phyloP scores from a whole-genome alignment of 2,797 vertebrate species.

The Lophotriccus pileatus region DNA sequence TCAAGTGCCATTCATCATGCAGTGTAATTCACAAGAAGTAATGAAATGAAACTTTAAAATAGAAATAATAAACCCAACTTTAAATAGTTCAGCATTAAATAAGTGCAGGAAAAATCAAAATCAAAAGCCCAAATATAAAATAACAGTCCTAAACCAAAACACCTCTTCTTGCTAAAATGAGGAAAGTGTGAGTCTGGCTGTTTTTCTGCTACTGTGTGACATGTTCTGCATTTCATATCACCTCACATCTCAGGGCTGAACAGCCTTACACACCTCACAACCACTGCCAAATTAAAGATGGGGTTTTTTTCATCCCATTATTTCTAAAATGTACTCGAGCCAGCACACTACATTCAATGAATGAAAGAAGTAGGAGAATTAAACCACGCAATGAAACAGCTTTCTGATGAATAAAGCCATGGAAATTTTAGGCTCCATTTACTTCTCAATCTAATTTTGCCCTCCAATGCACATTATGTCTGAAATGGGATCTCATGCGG shows the following conservation, averaged over 20 bases:
- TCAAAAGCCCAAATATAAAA: background rate
- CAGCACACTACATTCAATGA: conserved; percentile 51
- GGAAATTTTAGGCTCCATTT: conserved; percentile 87
- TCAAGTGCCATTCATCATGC: background rate
- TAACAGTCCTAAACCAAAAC: background rate
- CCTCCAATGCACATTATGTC: conserved; percentile 83
- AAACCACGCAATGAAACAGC: conserved; percentile 78
- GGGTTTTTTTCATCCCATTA: conserved; percentile 30
- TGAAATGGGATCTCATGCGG: conserved; percentile 84
- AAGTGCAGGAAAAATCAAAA: background rate
- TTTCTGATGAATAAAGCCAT: conserved; percentile 82
- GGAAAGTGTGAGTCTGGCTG: background rate
- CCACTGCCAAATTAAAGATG: conserved; percentile 26
- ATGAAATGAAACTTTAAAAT: background rate
- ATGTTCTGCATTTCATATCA: background rate
- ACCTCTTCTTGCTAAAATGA: background rate
- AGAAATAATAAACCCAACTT: background rate
- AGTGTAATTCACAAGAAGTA: background rate
- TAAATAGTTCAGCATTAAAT: background rate
- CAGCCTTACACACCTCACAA: conserved; percentile 16
- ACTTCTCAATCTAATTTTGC: conserved; percentile 88
- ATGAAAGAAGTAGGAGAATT: conserved; percentile 75
- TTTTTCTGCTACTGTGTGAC: background rate
- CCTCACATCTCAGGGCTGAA: background rate
- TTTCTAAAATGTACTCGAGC: conserved; percentile 68